Evolutionary conservation across 2,797 vertebrate genomes (phyloP).

Genomic region (Sparidentex hasta): DNA sequence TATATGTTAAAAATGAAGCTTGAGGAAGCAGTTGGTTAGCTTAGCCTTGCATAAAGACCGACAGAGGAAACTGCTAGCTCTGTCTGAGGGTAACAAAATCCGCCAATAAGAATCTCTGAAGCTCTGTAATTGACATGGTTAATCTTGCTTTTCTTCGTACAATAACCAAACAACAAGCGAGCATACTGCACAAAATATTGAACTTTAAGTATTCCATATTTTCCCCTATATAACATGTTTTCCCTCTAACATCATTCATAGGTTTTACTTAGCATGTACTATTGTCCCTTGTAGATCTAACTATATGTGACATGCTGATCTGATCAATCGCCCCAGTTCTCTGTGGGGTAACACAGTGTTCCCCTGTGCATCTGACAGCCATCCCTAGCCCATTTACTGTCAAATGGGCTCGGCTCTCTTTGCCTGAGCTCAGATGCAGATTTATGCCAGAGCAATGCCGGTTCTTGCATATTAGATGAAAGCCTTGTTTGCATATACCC

Average conservation of each 20-base stretch:
- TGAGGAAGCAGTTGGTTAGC: constrained; percentile 13
- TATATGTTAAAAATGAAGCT: not conserved
- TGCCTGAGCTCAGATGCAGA: constrained; percentile 85
- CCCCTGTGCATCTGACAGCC: constrained; percentile 78
- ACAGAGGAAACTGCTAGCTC: not conserved
- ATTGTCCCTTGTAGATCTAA: constrained; percentile 55
- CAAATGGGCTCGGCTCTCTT: constrained; percentile 80
- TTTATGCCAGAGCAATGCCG: constrained; percentile 85
- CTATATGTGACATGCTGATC: constrained; percentile 66
- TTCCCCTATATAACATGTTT: not conserved
- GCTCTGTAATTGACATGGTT: not conserved
- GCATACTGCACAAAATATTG: not conserved
- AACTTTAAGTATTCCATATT: constrained; percentile 1
- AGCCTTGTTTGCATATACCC: constrained; percentile 88
- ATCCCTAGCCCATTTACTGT: constrained; percentile 82
- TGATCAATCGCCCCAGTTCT: constrained; percentile 76
- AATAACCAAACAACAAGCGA: not conserved
- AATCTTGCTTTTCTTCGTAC: not conserved
- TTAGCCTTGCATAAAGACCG: constrained; percentile 12
- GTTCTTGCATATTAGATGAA: constrained; percentile 88
- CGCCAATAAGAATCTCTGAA: not conserved
- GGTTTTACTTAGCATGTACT: constrained; percentile 41
- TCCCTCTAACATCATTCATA: constrained; percentile 20
- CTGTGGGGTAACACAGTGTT: constrained; percentile 71
- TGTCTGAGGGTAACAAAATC: not conserved